Evolutionary conservation across 2,113 vertebrate species (phyloP).

Genomic region (Silurus glanis): DNA sequence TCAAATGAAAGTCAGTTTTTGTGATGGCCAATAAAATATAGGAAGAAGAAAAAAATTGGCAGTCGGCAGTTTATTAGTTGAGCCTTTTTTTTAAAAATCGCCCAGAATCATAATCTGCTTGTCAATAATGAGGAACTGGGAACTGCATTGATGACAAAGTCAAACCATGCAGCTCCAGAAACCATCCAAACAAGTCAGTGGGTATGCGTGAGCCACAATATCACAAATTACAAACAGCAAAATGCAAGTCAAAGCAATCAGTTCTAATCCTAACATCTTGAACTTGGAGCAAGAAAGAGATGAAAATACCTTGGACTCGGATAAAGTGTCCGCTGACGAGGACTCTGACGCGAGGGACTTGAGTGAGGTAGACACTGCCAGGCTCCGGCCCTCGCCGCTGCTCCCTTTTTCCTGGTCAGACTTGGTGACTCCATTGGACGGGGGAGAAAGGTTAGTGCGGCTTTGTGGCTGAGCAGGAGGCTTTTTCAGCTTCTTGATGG

Average conservation of each 20-base stretch:
- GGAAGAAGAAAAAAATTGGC: neutral
- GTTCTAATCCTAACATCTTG: neutral
- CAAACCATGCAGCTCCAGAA: neutral
- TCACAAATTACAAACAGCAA: neutral
- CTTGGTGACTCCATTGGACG: slow-evolving; percentile 54
- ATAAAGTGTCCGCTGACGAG: slow-evolving; percentile 64
- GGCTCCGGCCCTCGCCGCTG: slow-evolving; percentile 66
- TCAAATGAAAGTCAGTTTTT: too few relatives aligned
- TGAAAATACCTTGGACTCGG: slow-evolving; percentile 69
- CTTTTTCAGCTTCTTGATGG: slow-evolving; percentile 80
- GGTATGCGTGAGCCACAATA: neutral
- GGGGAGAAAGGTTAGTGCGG: slow-evolving; percentile 61
- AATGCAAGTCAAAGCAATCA: neutral
- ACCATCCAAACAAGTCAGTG: neutral
- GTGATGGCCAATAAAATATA: too few relatives aligned
- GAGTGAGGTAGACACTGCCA: slow-evolving; percentile 76
- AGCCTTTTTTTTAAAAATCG: neutral
- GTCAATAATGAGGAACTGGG: neutral
- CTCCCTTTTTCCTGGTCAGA: slow-evolving; percentile 62
- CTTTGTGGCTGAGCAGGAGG: slow-evolving; percentile 59
- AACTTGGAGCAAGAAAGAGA: neutral
- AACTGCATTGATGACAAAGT: neutral
- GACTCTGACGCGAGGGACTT: slow-evolving; percentile 69
- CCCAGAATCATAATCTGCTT: neutral
- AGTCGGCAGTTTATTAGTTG: too few relatives aligned